A percentile compares a stretch with the other conserved stretches of the same genome.
Evolutionary conservation across 1,140 invertebrate genomes (phyloP).

Genomic region (Heliconius hermathena): DNA sequence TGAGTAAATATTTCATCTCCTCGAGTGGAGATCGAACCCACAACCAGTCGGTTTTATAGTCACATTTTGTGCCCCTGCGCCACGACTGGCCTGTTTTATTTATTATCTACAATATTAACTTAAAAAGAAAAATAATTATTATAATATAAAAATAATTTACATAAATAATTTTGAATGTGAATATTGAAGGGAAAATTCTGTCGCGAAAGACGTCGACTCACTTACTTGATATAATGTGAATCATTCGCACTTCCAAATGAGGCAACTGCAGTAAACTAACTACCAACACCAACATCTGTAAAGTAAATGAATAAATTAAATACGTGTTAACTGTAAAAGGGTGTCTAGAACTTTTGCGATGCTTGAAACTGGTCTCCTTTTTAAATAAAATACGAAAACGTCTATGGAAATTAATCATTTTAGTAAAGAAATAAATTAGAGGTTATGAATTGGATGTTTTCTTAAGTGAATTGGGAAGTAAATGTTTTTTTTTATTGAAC

Average conservation of each 20-base stretch:
- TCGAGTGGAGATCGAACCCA: no score
- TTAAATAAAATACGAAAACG: not conserved
- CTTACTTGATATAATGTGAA: slow-evolving; percentile 12
- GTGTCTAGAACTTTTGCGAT: not conserved
- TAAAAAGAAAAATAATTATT: no score
- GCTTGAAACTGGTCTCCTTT: not conserved
- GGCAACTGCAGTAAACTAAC: slow-evolving; percentile 4
- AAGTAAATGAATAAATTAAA: slow-evolving; percentile 13
- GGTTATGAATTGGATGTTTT: not conserved
- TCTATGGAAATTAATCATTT: no score
- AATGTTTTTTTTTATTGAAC: no score
- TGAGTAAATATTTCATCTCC: no score
- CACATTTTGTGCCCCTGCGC: no score
- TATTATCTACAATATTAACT: no score
- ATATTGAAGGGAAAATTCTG: not conserved
- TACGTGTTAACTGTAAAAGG: slow-evolving; percentile 10
- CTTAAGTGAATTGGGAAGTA: not conserved
- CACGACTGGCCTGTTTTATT: no score
- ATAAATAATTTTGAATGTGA: not conserved
- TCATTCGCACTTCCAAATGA: slow-evolving; percentile 10
- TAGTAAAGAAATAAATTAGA: no score
- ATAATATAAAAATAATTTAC: not conserved
- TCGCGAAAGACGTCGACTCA: not conserved
- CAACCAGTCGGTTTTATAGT: no score
- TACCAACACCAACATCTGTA: slow-evolving; percentile 3